phyloP scores from a whole-genome alignment of 2,113 vertebrate species.

The Mesocricetus auratus region DNA sequence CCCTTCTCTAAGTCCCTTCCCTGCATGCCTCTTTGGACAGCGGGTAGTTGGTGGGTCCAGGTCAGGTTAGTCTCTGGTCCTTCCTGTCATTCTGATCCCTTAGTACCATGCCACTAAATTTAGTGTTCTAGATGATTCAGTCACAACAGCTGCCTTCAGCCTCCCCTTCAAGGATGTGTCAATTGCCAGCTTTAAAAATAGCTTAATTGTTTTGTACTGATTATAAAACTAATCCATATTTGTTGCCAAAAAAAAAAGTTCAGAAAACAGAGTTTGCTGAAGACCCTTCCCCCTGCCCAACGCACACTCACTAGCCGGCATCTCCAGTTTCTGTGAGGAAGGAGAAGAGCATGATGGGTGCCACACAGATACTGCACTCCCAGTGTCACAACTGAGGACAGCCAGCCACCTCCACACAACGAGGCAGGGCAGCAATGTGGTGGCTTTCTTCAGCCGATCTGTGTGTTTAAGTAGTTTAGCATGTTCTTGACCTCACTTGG shows the following conservation, averaged over 20 bases:
- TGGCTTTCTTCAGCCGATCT: not conserved
- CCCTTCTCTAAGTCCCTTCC: not conserved
- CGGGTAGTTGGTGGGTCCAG: accelerated
- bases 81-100: accelerated
- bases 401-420: accelerated
- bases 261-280: not conserved
- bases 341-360: accelerated
- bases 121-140: accelerated
- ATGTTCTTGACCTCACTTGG: too few relatives aligned
- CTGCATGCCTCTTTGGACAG: not conserved
- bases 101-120: accelerated
- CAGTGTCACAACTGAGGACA: accelerated
- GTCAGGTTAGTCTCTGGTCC: not conserved
- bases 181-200: slow-evolving; percentile 57
- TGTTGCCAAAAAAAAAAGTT: not conserved
- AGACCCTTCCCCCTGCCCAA: accelerated
- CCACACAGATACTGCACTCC: accelerated
- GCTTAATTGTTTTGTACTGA: slow-evolving; percentile 44
- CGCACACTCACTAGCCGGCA: accelerated
- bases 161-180: not conserved
- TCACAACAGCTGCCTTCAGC: not conserved
- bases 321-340: accelerated
- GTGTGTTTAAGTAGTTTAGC: not conserved
- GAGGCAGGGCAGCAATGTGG: accelerated
- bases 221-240: not conserved